These are phyloP conservation scores for Spea hammondii DNA, from an alignment of 2,797 vertebrate genomes.

Conservation along the genomic window DNA sequence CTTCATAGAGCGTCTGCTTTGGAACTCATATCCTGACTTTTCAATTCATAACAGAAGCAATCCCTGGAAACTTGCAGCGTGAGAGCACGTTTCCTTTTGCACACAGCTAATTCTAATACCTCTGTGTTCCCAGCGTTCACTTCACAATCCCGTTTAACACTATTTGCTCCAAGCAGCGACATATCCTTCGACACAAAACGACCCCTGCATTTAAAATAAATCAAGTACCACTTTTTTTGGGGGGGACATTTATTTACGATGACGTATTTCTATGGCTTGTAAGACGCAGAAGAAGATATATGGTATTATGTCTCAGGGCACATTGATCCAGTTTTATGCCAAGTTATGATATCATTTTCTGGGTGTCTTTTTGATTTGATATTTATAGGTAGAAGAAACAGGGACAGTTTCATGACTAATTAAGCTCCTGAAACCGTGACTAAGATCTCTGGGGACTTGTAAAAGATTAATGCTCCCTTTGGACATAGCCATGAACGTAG, in stretches of 20 bases:
- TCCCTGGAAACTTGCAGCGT: constrained; percentile 60
- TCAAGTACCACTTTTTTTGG: neutral
- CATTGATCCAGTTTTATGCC: neutral
- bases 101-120: constrained; percentile 40
- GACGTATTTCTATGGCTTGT: neutral
- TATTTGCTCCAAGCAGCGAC: constrained; percentile 17
- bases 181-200: neutral
- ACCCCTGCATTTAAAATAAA: neutral
- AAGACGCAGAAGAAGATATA: neutral
- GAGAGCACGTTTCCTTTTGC: constrained; percentile 52
- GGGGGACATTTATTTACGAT: neutral
- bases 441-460: neutral
- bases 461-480: constrained; percentile 8
- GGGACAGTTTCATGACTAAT: constrained; percentile 41
- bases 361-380: neutral
- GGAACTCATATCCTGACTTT: constrained; percentile 54
- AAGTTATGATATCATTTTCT: neutral
- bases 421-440: constrained; percentile 6
- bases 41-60: constrained; percentile 54
- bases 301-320: neutral
- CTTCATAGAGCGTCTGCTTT: constrained; percentile 55
- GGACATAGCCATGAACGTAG: neutral
- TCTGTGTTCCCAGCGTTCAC: constrained; percentile 41
- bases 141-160: constrained; percentile 16
- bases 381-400: constrained; percentile 31